Evolutionary conservation across 2,888 invertebrate species (phyloP), one percentile per base, ranked within the genome.

Genomic region (Polia nebulosa): DNA sequence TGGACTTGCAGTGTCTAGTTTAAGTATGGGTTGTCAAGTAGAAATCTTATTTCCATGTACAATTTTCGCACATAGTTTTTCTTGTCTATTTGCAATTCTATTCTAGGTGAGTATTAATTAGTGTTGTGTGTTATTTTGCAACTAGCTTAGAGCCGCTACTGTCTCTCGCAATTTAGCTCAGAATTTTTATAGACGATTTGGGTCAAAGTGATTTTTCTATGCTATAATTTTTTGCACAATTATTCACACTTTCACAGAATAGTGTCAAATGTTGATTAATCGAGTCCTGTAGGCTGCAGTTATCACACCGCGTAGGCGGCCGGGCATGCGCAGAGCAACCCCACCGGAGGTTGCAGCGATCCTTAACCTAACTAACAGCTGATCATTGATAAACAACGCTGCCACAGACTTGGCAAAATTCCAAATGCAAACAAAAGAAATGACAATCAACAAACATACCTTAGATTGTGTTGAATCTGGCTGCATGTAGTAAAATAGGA

Each of bases 401-500:
- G 56, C 59, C 57, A 75, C 57, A 72, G 79, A 72, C 45, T 58
- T 52, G n/a, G 22, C 56, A 29, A 53, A 58, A 82, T 64, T 45
- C 52, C 67, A 81, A 76, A 60, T 20, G 9, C 45, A 66, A 3
- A 82, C 56, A 57, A 74, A 71, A 56, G n/a, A 72, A 57, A 81
- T 22, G 13, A 53, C 47, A 67, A 44, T 34, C 47, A 36, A 65
- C 25, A 47, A 75, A 83, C 88, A 78, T 85, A 95, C 95, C 95
- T 95, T 95, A 58, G 90, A 88, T 75, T 90, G 91, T 51, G 90
- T 78, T 15, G 94, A 86, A 82, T 94, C 95, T 63, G 95, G 91
- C 81, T 95, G 95, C 93, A 95, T 95, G 86, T 91, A 95, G 87
- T 95, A 95, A 80, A 95, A 91, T 68, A 95, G 86, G 85, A 93